Percentiles rank a stretch among this genome's conserved stretches.
phyloP scores from a whole-genome alignment of 2,888 invertebrate genomes.

The Gandaritis pyraliata region DNA sequence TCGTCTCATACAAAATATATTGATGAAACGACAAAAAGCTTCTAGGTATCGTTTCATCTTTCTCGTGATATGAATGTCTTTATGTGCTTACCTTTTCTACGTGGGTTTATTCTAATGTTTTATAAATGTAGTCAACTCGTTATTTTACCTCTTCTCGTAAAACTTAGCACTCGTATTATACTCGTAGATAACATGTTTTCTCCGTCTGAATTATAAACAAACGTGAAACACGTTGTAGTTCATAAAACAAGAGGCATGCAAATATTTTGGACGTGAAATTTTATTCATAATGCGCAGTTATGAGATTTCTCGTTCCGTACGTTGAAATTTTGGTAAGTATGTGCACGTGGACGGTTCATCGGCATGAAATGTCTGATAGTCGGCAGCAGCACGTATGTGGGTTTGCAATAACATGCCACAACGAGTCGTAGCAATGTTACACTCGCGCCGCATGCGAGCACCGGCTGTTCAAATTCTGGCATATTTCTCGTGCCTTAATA shows the following conservation, averaged over 20 bases:
- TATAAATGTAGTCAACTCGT: background rate
- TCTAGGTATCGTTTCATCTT: slow-evolving; percentile 35
- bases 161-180: too few species aligned
- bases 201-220: slow-evolving; percentile 15
- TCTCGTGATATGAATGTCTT: slow-evolving; percentile 34
- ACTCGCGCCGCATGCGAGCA: slow-evolving; percentile 72
- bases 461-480: slow-evolving; percentile 78
- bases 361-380: slow-evolving; percentile 82
- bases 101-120: slow-evolving; percentile 17
- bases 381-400: slow-evolving; percentile 77
- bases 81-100: slow-evolving; percentile 17
- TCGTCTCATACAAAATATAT: slow-evolving; percentile 74
- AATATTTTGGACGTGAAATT: slow-evolving; percentile 42
- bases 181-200: background rate
- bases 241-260: slow-evolving; percentile 37
- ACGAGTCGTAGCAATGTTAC: slow-evolving; percentile 80
- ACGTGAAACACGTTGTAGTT: slow-evolving; percentile 17
- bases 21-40: slow-evolving; percentile 59
- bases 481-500: slow-evolving; percentile 75
- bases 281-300: slow-evolving; percentile 49
- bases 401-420: slow-evolving; percentile 84
- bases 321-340: slow-evolving; percentile 65
- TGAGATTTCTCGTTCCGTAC: slow-evolving; percentile 59
- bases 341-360: slow-evolving; percentile 75
- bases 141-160: too few species aligned